Percentiles rank a stretch among this genome's conserved stretches.
phyloP scores from a whole-genome alignment of 2,797 vertebrate species.

The Chelon labrosus region DNA sequence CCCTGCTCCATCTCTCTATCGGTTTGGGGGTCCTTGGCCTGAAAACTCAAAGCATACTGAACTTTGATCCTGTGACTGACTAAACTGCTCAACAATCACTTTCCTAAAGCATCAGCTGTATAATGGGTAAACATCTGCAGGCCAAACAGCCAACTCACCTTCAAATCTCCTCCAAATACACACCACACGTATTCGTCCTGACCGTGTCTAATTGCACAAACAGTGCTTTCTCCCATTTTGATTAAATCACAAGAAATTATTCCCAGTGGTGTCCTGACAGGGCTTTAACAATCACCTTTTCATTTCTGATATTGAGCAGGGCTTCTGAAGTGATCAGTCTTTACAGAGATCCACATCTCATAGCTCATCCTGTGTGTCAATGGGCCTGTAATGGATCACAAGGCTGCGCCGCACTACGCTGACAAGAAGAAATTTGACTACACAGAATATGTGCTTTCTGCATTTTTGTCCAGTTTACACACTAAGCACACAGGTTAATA shows the following conservation, averaged over 20 bases:
- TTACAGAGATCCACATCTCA: constrained; percentile 65
- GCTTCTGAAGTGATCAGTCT: constrained; percentile 58
- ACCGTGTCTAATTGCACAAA: constrained; percentile 60
- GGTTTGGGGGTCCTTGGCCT: no score
- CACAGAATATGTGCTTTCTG: constrained; percentile 27
- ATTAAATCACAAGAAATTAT: constrained; percentile 64
- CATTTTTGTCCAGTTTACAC: constrained; percentile 7
- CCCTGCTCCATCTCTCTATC: no score
- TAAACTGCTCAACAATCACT: constrained; percentile 11
- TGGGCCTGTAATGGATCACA: constrained; percentile 61
- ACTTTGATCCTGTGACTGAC: constrained; percentile 12
- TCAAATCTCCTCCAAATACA: constrained; percentile 33
- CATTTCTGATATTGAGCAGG: constrained; percentile 67
- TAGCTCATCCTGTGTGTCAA: constrained; percentile 71
- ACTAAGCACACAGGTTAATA: constrained; percentile 1
- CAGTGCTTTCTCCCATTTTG: constrained; percentile 46
- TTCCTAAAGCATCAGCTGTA: constrained; percentile 15
- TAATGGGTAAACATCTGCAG: constrained; percentile 24
- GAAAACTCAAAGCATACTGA: no score
- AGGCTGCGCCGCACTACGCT: constrained; percentile 32
- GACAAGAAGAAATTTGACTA: constrained; percentile 52
- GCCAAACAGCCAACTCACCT: constrained; percentile 43
- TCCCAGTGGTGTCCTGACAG: constrained; percentile 39
- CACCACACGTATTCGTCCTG: constrained; percentile 31
- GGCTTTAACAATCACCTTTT: constrained; percentile 69